A percentile compares a stretch with the other conserved stretches of the same genome.
phyloP scores from a whole-genome alignment of 1,140 invertebrate genomes.

The Zaprionus gabonicus region DNA sequence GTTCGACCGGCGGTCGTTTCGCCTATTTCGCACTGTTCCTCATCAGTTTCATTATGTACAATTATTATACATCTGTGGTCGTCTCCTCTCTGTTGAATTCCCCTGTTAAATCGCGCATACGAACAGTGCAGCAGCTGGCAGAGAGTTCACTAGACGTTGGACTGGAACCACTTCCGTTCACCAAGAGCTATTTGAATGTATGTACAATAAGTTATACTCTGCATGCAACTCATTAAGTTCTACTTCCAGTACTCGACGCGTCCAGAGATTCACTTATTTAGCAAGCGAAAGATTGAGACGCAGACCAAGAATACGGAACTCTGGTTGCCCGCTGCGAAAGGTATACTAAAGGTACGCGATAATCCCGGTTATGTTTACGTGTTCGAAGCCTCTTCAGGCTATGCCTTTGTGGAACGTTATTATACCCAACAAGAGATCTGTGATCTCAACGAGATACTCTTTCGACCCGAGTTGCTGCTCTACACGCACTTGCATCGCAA shows the following conservation, averaged over 20 bases:
- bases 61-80: slow-evolving; percentile 81
- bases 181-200: slow-evolving; percentile 74
- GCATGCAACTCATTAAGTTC: not conserved
- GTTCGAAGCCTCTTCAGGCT: slow-evolving; percentile 63
- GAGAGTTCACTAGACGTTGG: slow-evolving; percentile 71
- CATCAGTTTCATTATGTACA: slow-evolving; percentile 80
- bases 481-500: slow-evolving; percentile 69
- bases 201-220: not conserved
- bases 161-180: slow-evolving; percentile 71
- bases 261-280: slow-evolving; percentile 61
- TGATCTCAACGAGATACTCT: slow-evolving; percentile 73
- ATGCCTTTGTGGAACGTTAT: slow-evolving; percentile 64
- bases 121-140: slow-evolving; percentile 69
- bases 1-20: slow-evolving; percentile 65
- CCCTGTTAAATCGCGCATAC: slow-evolving; percentile 75
- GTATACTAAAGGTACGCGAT: slow-evolving; percentile 65
- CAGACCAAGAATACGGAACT: slow-evolving; percentile 54
- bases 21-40: slow-evolving; percentile 67
- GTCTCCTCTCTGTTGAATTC: slow-evolving; percentile 77
- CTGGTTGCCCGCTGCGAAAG: slow-evolving; percentile 69
- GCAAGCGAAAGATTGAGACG: slow-evolving; percentile 62
- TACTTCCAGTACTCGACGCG: slow-evolving; percentile 53
- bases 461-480: slow-evolving; percentile 63
- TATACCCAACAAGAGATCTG: slow-evolving; percentile 74
- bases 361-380: slow-evolving; percentile 74